A percentile compares a stretch with the other conserved stretches of the same genome.
Conservation (phyloP, 2,797 vertebrate species). For the Chelon auratus region DNA sequence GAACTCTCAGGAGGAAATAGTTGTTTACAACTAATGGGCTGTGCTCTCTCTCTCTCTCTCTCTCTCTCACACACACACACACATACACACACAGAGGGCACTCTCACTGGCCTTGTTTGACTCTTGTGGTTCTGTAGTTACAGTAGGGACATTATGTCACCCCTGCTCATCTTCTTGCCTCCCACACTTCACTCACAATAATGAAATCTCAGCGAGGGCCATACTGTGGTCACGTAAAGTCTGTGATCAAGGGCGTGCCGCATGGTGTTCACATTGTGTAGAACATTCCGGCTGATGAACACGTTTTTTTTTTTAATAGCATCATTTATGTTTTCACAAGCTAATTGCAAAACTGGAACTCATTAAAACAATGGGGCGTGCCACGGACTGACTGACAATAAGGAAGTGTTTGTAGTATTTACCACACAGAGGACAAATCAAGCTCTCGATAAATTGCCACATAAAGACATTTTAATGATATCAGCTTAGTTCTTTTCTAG, state of each 20-base stretch:
- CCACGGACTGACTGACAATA: background rate
- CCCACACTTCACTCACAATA: slow-evolving; percentile 28
- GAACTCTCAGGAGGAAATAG: slow-evolving; percentile 46
- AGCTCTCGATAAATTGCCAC: background rate
- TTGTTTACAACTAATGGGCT: slow-evolving; percentile 56
- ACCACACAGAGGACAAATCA: background rate
- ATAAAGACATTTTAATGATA: slow-evolving; percentile 3
- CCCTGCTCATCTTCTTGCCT: slow-evolving; percentile 22
- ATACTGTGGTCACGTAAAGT: background rate
- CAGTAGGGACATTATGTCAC: slow-evolving; percentile 52
- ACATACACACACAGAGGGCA: slow-evolving; percentile 8
- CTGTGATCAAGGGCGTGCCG: background rate
- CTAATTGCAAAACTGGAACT: background rate
- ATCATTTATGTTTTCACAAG: background rate
- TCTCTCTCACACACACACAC: slow-evolving; percentile 3
- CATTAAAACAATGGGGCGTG: background rate
- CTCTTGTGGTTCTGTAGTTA: slow-evolving; percentile 38
- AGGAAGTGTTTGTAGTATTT: background rate
- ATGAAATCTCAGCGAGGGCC: slow-evolving; percentile 14
- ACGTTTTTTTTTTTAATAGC: no score
- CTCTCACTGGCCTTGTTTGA: slow-evolving; percentile 19
- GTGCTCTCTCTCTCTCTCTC: background rate
- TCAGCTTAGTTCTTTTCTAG: background rate
- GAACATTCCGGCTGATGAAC: background rate
- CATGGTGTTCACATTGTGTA: background rate